Percentiles rank a stretch among this genome's conserved stretches.
Evolutionary conservation across 2,113 vertebrate genomes (phyloP).

Genomic region (Pelecanus crispus): DNA sequence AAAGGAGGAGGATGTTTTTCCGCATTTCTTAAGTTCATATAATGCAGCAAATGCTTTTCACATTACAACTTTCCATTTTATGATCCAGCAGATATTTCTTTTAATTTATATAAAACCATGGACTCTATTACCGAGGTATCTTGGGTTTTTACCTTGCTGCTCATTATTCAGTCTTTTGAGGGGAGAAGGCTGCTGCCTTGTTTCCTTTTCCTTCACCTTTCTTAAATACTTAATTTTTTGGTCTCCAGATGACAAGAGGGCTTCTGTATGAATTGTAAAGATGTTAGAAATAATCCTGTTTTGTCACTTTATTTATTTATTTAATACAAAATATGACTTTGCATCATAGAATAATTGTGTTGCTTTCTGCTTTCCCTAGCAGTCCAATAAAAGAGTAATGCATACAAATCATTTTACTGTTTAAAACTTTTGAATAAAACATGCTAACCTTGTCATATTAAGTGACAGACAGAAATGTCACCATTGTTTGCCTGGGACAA

Average conservation of each 20-base stretch:
- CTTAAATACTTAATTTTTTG: neutral
- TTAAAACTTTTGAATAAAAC: slow-evolving; percentile 82
- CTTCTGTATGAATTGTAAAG: slow-evolving; percentile 33
- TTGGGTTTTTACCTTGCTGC: neutral
- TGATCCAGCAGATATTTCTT: neutral
- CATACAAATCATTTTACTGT: slow-evolving; percentile 69
- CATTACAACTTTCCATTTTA: neutral
- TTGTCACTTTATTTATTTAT: slow-evolving; percentile 31
- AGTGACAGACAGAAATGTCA: slow-evolving; percentile 82
- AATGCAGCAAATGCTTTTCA: neutral
- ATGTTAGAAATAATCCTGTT: slow-evolving; percentile 17
- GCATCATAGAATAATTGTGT: slow-evolving; percentile 42
- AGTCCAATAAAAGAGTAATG: slow-evolving; percentile 66
- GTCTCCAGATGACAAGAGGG: neutral
- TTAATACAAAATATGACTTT: slow-evolving; percentile 53
- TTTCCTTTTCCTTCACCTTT: neutral
- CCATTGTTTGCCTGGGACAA: slow-evolving; percentile 77
- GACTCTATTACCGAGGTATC: neutral
- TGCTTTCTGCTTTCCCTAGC: slow-evolving; percentile 58
- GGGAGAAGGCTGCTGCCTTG: fast-evolving
- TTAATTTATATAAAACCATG: neutral
- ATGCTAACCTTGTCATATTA: slow-evolving; percentile 79
- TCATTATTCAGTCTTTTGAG: fast-evolving
- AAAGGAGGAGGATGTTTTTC: fast-evolving
- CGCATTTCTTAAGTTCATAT: neutral